Base-by-base conservation (phyloP, 2,888 invertebrate species). In the Philereme vetulata region DNA sequence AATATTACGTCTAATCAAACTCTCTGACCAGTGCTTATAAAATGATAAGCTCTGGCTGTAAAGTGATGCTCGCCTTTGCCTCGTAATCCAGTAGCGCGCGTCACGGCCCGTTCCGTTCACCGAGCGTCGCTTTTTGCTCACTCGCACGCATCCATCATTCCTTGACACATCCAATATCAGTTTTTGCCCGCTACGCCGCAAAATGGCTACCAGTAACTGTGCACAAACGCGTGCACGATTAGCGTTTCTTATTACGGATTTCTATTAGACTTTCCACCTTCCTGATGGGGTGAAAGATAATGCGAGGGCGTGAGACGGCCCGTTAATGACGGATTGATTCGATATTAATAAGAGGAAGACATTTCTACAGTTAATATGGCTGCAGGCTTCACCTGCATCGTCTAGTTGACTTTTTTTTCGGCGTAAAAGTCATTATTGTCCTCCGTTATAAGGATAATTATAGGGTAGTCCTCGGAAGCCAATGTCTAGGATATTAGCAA, bases 81-180 rank as follows among this genome's bases (percentile, higher is more conserved):
- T 50, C 59, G 67, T 63, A 65, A 65, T 58, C 64, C 64, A 47
- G 65, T 59, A 65, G 67, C 58, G 45, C 77, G 80, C 83, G 82
- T 85, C 82, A 84, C 87, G 87, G 85, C 70, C 81, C 78, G 83
- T 83, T 81, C 85, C 86, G 87, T 87, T 85, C 78, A 64, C 71
- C 42, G 21, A 35, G 48, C 48, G 34, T 38, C 80, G 82, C 80
- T 88, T 88, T 90, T 90, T 91, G 83, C 82, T 61, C 73, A 63
- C 75, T 67, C 77, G 66, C 74, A 81, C 83, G 80, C 91, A 91
- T 91, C 89, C 85, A 91, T 91, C 91, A 91, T 89, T 76, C 77
- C 86, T 80, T 91, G 91, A 91, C 91, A 90, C 86, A 90, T 91
- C 91, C 91, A 91, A 91, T 91, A 90, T 90, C 78, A 81, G 82